Conservation (phyloP, 1,140 invertebrate species). For the Drosophila pruinosa region DNA sequence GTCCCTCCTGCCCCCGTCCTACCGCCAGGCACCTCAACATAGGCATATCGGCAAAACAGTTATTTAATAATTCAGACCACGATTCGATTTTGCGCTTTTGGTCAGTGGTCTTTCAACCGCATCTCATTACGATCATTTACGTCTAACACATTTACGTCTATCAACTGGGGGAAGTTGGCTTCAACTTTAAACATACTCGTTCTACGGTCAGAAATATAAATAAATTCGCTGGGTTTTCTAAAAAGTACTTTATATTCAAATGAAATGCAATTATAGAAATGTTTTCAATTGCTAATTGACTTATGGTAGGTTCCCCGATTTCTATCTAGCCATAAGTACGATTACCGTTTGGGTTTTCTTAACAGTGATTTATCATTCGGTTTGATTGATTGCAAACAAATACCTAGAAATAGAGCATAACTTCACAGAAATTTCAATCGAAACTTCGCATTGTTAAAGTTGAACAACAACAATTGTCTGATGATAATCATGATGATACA, state of each 20-base stretch:
- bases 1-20: background rate
- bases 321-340: background rate
- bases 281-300: constrained; percentile 10
- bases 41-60: background rate
- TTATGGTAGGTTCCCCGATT: background rate
- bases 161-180: constrained; percentile 13
- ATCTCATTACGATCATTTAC: constrained; percentile 31
- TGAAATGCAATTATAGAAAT: constrained; percentile 4
- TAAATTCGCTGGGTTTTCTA: constrained; percentile 5
- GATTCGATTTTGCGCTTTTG: constrained; percentile 21
- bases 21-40: background rate
- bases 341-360: constrained; percentile 7
- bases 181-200: background rate
- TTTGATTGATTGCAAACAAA: background rate
- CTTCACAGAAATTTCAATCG: background rate
- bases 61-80: constrained; percentile 44
- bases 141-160: background rate
- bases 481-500: background rate
- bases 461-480: background rate
- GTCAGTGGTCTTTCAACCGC: constrained; percentile 58
- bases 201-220: background rate
- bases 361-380: background rate
- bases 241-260: constrained; percentile 13
- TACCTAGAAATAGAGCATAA: constrained; percentile 17
- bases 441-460: constrained; percentile 9